Evolutionary conservation across 2,113 vertebrate genomes (phyloP).

Genomic region (Picathartes gymnocephalus): DNA sequence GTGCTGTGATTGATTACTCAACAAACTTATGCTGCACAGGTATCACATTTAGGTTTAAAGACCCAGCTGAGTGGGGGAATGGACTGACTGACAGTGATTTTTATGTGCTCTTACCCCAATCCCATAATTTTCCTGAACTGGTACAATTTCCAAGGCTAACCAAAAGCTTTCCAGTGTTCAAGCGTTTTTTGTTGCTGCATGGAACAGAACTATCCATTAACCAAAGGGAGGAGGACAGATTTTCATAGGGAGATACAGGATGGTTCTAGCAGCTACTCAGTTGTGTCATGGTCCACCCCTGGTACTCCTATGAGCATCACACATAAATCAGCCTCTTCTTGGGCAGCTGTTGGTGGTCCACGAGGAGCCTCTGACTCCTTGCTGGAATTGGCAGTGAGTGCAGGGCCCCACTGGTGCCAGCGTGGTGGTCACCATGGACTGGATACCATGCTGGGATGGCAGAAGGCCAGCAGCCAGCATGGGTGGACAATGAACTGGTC

Average conservation of each 20-base stretch:
- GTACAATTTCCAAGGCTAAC: not conserved
- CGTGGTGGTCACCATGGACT: rapidly evolving
- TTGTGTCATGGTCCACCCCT: not conserved
- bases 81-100: not conserved
- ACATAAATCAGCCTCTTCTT: not conserved
- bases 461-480: not conserved
- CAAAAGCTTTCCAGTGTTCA: not conserved
- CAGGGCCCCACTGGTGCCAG: not conserved
- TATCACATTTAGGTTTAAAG: not conserved
- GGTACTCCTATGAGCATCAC: not conserved
- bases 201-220: not conserved
- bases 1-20: not conserved
- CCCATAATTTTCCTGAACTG: not conserved
- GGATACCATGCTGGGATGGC: not conserved
- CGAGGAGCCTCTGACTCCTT: rapidly evolving
- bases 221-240: not conserved
- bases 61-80: not conserved
- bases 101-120: rapidly evolving
- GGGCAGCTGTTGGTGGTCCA: not conserved
- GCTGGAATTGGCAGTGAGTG: not conserved
- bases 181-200: not conserved
- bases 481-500: not conserved
- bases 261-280: not conserved
- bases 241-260: not conserved
- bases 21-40: not conserved